Evolutionary conservation across 2,113 vertebrate genomes (phyloP).

Genomic region (Cynoglossus semilaevis): DNA sequence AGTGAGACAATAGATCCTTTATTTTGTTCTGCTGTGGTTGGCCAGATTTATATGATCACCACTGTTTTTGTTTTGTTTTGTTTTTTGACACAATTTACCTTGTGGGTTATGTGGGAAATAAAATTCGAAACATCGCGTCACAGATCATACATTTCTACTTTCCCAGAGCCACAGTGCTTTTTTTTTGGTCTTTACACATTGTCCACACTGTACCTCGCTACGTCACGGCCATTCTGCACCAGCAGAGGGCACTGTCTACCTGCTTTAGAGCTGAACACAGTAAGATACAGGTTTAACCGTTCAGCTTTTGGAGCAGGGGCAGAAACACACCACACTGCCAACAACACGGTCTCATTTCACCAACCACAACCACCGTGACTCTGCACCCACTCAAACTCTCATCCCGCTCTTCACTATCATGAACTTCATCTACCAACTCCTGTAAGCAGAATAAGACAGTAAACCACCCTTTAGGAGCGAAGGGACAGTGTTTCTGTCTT

Average conservation of each 20-base stretch:
- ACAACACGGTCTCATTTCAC: constrained; percentile 32
- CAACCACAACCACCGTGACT: constrained; percentile 13
- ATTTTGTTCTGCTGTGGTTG: constrained; percentile 4
- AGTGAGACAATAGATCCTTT: constrained; percentile 15
- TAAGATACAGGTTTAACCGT: constrained; percentile 10
- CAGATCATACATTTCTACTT: constrained; percentile 18
- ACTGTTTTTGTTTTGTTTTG: constrained; percentile 9
- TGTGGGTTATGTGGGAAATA: too few species aligned
- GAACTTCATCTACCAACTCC: constrained; percentile 47
- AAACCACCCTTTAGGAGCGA: constrained; percentile 41
- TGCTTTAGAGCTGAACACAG: neutral
- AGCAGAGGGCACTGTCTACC: constrained; percentile 58
- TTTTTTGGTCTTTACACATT: constrained; percentile 6
- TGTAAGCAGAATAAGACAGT: constrained; percentile 41
- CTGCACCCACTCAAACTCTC: constrained; percentile 9
- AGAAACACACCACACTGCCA: constrained; percentile 41
- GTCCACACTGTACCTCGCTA: constrained; percentile 9
- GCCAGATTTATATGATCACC: constrained; percentile 15
- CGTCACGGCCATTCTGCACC: constrained; percentile 12
- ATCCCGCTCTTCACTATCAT: constrained; percentile 33
- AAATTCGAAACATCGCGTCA: constrained; percentile 11
- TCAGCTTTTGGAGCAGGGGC: constrained; percentile 27
- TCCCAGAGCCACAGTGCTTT: neutral
- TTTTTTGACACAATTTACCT: constrained; percentile 8
- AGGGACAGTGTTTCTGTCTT: constrained; percentile 52